phyloP scores from a whole-genome alignment of 2,113 vertebrate species.

The Semnornis frantzii region DNA sequence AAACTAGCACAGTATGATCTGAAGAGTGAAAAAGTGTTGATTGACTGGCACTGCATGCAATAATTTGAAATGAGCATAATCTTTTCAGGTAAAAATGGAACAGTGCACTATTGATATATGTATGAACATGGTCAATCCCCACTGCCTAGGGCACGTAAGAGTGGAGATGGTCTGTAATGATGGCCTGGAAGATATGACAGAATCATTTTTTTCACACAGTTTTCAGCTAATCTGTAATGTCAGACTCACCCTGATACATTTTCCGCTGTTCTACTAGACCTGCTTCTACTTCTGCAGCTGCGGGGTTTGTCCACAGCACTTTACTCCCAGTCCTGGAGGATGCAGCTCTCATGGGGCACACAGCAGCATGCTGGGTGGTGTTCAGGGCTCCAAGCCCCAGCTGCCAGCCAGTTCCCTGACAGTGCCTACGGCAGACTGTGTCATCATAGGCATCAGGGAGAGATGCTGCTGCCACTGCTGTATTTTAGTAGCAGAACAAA shows the following conservation, averaged over 20 bases:
- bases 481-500: not conserved
- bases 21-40: constrained; percentile 44
- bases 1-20: constrained; percentile 35
- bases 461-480: not conserved
- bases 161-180: not conserved
- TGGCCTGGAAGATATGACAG: not conserved
- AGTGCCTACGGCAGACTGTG: not conserved
- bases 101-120: not conserved
- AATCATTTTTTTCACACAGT: not conserved
- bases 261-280: not conserved
- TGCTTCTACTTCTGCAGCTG: not conserved
- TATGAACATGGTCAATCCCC: not conserved
- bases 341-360: not conserved
- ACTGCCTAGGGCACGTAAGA: not conserved
- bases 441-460: not conserved
- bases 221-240: not conserved
- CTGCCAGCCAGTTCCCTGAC: not conserved
- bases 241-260: not conserved
- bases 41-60: constrained; percentile 25
- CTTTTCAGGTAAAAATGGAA: constrained; percentile 7
- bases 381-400: not conserved
- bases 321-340: not conserved
- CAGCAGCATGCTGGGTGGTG: not conserved
- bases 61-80: constrained; percentile 45
- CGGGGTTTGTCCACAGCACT: not conserved